These are phyloP conservation scores for Paedocypris sp. DNA, from an alignment of 2,113 vertebrate genomes.

Conservation along the genomic window DNA sequence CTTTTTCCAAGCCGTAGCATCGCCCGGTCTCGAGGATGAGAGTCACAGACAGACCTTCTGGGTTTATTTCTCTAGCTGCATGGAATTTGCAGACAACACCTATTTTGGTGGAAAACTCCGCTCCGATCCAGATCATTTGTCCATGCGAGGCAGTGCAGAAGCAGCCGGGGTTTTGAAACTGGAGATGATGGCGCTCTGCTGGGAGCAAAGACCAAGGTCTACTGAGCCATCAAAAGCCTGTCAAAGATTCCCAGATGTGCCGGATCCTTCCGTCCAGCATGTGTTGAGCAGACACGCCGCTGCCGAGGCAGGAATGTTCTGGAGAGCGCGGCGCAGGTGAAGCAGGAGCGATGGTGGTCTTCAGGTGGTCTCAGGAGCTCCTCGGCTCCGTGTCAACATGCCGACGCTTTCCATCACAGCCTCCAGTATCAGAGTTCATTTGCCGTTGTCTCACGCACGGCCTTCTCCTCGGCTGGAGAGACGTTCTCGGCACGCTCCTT, in stretches of 20 bases:
- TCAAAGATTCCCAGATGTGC: constrained; percentile 62
- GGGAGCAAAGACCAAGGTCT: constrained; percentile 47
- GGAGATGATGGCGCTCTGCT: constrained; percentile 52
- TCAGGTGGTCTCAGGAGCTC: too few species aligned
- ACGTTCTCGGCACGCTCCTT: too few species aligned
- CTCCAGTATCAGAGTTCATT: too few species aligned
- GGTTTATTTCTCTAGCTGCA: constrained; percentile 58
- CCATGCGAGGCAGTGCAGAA: constrained; percentile 49
- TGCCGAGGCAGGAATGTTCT: too few species aligned
- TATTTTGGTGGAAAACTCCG: constrained; percentile 59
- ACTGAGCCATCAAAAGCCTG: constrained; percentile 52
- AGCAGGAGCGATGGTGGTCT: too few species aligned
- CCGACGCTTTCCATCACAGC: too few species aligned
- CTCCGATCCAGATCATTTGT: constrained; percentile 52
- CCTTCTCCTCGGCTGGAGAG: too few species aligned
- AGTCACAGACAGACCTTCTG: constrained; percentile 32
- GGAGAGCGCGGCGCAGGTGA: too few species aligned
- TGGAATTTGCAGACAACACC: constrained; percentile 63
- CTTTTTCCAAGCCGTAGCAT: constrained; percentile 18
- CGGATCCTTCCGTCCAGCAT: constrained; percentile 44
- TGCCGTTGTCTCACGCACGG: too few species aligned
- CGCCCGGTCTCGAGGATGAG: constrained; percentile 11
- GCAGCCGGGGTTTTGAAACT: constrained; percentile 51
- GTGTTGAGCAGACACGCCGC: constrained; percentile 42
- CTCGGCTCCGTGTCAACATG: too few species aligned